Evolutionary conservation across 23 tunicate genomes (phyloP).

Genomic region (Ascidia mentula): DNA sequence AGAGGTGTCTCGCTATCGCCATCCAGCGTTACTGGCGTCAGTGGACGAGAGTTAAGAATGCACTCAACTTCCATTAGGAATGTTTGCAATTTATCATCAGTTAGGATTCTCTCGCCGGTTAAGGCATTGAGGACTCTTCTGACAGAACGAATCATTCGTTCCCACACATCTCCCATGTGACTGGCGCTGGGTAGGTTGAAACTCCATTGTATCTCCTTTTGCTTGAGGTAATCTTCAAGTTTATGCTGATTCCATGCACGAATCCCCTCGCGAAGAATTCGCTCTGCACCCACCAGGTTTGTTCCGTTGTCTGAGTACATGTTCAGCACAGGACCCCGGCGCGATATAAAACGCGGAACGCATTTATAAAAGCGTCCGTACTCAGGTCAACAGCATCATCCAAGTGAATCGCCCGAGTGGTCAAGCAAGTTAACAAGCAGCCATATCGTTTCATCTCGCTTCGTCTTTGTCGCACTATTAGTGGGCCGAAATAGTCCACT

Average conservation of each 20-base stretch:
- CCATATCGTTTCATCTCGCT: constrained; percentile 21
- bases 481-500: constrained; percentile 33
- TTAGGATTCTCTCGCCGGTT: not conserved
- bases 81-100: constrained; percentile 1
- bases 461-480: constrained; percentile 9
- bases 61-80: not conserved
- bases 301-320: constrained; percentile 32
- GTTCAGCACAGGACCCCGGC: constrained; percentile 16
- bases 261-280: not conserved
- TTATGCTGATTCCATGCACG: constrained; percentile 24
- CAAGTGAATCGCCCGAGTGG: constrained; percentile 22
- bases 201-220: constrained; percentile 14
- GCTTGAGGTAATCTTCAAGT: not conserved
- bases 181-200: constrained; percentile 13
- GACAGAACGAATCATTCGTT: constrained; percentile 19
- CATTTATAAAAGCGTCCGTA: constrained; percentile 9
- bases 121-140: not conserved
- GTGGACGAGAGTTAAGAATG: constrained; percentile 11
- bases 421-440: constrained; percentile 10
- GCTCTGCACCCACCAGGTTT: constrained; percentile 27
- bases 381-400: not conserved
- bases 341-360: constrained; percentile 7
- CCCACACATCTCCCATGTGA: constrained; percentile 20
- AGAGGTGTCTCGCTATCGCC: not conserved
- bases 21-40: constrained; percentile 2